These are phyloP conservation scores for Lucifuga dentata DNA, from an alignment of 2,113 vertebrate genomes.

Conservation along the genomic window DNA sequence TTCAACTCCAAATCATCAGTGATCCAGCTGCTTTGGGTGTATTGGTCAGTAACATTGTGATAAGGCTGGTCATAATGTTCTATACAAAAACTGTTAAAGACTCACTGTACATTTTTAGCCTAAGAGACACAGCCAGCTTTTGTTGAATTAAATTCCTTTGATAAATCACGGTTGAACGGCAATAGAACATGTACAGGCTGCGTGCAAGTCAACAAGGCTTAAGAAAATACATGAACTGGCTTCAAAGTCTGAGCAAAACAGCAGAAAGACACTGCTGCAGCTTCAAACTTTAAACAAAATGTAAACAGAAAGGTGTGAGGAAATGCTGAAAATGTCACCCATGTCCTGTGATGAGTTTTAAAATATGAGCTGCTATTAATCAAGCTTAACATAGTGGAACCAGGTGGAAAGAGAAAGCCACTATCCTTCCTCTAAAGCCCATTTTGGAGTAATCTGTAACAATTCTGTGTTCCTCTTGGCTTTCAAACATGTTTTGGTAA, in stretches of 20 bases:
- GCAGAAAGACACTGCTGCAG: neutral
- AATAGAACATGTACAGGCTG: neutral
- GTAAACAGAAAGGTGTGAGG: neutral
- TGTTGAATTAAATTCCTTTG: conserved; percentile 34
- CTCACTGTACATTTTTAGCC: conserved; percentile 4
- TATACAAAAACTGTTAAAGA: conserved; percentile 5
- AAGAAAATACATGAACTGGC: conserved; percentile 19
- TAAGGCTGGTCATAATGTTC: neutral
- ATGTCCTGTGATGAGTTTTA: no score
- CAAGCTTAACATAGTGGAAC: no score
- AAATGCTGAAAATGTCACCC: neutral
- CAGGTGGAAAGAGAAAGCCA: conserved; percentile 4
- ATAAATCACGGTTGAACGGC: conserved; percentile 26
- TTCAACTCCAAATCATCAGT: conserved; percentile 1
- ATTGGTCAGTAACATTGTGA: no score
- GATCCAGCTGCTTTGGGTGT: conserved; percentile 9
- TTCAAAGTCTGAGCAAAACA: conserved; percentile 23
- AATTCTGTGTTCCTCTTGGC: no score
- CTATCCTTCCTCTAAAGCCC: neutral
- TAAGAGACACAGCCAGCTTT: neutral
- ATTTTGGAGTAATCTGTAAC: no score
- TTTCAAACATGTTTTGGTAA: no score
- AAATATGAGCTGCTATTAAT: neutral
- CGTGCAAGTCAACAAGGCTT: conserved; percentile 14
- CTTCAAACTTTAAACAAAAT: neutral